Evolutionary conservation across 2,113 vertebrate genomes (phyloP).

Genomic region (Ceratotherium simum): DNA sequence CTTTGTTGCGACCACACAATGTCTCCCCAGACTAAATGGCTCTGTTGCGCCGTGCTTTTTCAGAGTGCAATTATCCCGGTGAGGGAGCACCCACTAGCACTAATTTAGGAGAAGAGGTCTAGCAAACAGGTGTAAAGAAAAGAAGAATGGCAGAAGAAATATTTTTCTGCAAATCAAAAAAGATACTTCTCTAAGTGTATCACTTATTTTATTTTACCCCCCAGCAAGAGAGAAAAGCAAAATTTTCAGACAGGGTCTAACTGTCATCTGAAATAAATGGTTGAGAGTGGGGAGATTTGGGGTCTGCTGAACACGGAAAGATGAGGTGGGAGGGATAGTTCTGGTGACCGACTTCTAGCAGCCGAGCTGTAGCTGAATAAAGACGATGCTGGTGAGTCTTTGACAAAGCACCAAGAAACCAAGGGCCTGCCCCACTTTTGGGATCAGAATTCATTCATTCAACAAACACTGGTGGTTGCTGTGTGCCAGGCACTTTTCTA

Average conservation of each 20-base stretch:
- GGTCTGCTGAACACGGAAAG: not conserved
- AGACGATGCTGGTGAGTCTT: not conserved
- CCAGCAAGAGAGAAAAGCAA: conserved; percentile 26
- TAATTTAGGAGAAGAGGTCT: conserved; percentile 12
- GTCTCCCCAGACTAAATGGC: not conserved
- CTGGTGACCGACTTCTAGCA: not conserved
- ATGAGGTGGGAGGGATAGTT: not conserved
- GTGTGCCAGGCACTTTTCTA: not conserved
- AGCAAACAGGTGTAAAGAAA: conserved; percentile 30
- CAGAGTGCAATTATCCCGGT: not conserved
- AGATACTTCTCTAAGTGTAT: not conserved
- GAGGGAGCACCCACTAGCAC: not conserved
- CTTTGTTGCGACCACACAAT: rapidly evolving
- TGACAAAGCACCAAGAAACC: not conserved
- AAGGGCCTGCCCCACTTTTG: not conserved
- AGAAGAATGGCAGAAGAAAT: not conserved
- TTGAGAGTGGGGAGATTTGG: conserved; percentile 16
- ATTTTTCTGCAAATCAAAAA: conserved; percentile 19
- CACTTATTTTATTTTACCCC: not conserved
- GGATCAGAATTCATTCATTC: not conserved
- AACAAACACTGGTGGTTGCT: not conserved
- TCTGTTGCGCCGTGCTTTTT: not conserved
- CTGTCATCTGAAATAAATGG: conserved; percentile 31
- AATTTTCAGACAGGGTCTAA: conserved; percentile 60
- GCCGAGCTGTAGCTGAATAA: not conserved